Conservation (phyloP, 2,113 vertebrate species). For the Atrichornis clamosus region DNA sequence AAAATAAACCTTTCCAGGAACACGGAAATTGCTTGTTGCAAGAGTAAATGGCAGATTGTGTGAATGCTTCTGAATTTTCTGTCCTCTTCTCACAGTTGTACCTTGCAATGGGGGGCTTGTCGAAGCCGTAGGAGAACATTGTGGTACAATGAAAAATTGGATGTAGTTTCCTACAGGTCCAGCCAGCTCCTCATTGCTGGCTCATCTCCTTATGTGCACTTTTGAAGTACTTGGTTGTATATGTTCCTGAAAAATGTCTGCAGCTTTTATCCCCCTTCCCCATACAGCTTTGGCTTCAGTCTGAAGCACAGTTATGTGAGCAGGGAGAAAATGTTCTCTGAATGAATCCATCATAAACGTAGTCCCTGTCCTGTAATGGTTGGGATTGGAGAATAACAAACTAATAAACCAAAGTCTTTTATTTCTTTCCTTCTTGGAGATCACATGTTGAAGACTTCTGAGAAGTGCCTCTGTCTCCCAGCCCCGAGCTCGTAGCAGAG, state of each 20-base stretch:
- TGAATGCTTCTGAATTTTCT: slow-evolving; percentile 3
- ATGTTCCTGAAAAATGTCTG: not conserved
- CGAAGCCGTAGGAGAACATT: not conserved
- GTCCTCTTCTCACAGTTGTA: not conserved
- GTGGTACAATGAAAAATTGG: not conserved
- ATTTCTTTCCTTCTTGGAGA: not conserved
- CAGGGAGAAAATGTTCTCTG: slow-evolving; percentile 44
- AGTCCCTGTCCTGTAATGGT: not conserved
- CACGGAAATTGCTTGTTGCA: slow-evolving; percentile 26
- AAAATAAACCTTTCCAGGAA: slow-evolving; percentile 37
- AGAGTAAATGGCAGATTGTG: slow-evolving; percentile 36
- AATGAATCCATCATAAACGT: slow-evolving; percentile 27
- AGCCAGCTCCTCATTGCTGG: not conserved
- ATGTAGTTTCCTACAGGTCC: not conserved
- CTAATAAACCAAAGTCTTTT: slow-evolving; percentile 13
- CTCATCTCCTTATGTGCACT: not conserved
- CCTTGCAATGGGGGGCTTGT: not conserved
- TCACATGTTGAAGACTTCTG: not conserved
- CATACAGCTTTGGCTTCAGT: slow-evolving; percentile 3
- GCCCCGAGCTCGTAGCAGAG: not conserved
- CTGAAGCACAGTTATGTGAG: not conserved
- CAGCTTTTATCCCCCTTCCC: not conserved
- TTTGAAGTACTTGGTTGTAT: not conserved
- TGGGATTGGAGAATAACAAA: not conserved
- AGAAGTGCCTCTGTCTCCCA: not conserved